Evolutionary conservation across 2,797 vertebrate species (phyloP).

Genomic region (Acipenser oxyrinchus): DNA sequence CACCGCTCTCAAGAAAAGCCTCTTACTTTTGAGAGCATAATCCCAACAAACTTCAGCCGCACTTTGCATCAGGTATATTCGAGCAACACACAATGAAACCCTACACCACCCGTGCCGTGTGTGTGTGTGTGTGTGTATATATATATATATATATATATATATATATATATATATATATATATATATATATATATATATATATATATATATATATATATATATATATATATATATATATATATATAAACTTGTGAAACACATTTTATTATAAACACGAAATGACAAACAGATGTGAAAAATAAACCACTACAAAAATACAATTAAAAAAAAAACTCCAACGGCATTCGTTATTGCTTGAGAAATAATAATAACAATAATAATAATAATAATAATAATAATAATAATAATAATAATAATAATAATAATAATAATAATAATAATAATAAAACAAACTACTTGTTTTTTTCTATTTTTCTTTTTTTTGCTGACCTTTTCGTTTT

Average conservation of each 20-base stretch:
- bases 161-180: not conserved
- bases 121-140: not conserved
- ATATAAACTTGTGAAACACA: not conserved
- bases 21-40: too few relatives aligned
- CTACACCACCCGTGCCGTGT: too few relatives aligned
- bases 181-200: not conserved
- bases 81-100: too few relatives aligned
- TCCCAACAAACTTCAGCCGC: too few relatives aligned
- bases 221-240: not conserved
- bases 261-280: not conserved
- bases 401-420: slow-evolving; percentile 12
- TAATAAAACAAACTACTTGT: slow-evolving; percentile 11
- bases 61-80: too few relatives aligned
- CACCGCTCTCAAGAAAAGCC: too few relatives aligned
- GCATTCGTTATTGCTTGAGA: too few relatives aligned
- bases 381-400: slow-evolving; percentile 20
- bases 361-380: slow-evolving; percentile 3
- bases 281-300: too few relatives aligned
- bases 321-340: too few relatives aligned
- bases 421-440: slow-evolving; percentile 11
- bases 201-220: slow-evolving; percentile 1
- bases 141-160: not conserved
- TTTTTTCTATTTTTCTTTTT: slow-evolving; percentile 16
- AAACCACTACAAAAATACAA: too few relatives aligned
- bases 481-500: slow-evolving; percentile 65